Percentiles rank a stretch among this genome's conserved stretches.
These are phyloP conservation scores for Corapipo altera DNA, from an alignment of 2,113 vertebrate genomes.

Conservation along the genomic window DNA sequence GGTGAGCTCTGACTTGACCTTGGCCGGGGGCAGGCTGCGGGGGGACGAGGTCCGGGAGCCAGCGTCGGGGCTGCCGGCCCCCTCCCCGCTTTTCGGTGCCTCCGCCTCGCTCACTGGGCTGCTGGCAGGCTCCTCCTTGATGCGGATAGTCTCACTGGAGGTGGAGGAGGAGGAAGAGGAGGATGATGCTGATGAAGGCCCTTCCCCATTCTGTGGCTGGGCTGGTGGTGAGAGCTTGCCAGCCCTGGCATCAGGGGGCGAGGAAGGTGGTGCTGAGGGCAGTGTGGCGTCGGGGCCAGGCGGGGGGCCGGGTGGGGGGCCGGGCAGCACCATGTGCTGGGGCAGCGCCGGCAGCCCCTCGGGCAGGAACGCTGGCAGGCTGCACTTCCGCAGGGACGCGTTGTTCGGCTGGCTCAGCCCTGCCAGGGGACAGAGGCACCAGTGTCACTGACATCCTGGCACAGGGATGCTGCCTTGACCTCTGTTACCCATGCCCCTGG, in stretches of 20 bases:
- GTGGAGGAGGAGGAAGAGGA: background rate
- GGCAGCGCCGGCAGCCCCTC: constrained; percentile 83
- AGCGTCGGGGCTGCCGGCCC: background rate
- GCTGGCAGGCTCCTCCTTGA: constrained; percentile 81
- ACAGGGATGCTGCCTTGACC: background rate
- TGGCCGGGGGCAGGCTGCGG: constrained; percentile 70
- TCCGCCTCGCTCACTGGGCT: constrained; percentile 71
- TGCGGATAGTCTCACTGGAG: background rate
- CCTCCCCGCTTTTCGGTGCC: background rate
- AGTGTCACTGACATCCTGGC: background rate
- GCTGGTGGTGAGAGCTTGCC: background rate
- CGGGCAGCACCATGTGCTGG: constrained; percentile 82
- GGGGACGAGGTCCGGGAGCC: constrained; percentile 77
- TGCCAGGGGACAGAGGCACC: background rate
- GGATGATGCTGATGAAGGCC: background rate
- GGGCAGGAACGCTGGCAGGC: constrained; percentile 80
- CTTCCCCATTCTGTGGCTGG: constrained; percentile 50
- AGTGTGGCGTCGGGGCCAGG: constrained; percentile 56
- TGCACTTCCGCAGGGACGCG: constrained; percentile 78
- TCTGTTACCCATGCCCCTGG: rapidly evolving
- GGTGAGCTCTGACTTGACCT: constrained; percentile 85
- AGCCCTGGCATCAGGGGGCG: constrained; percentile 47
- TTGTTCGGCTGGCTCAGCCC: constrained; percentile 80
- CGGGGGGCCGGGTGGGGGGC: constrained; percentile 71
- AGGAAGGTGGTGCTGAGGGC: constrained; percentile 45